phyloP scores from a whole-genome alignment of 2,113 vertebrate genomes.

The Ceyx melanurus region DNA sequence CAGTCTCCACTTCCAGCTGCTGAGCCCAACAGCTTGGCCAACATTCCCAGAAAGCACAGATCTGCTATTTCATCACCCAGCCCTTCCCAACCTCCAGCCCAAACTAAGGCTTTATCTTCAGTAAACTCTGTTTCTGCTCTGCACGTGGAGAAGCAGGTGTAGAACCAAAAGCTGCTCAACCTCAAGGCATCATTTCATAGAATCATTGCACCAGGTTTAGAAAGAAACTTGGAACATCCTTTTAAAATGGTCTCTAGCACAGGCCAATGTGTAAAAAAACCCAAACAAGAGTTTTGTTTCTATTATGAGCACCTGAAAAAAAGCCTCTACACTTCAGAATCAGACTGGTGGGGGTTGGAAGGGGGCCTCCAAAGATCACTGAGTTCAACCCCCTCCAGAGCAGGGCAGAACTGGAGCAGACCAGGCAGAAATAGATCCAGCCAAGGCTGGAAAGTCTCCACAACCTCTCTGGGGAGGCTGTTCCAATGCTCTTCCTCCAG shows the following conservation, averaged over 20 bases:
- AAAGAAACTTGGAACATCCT: neutral
- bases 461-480: too few species aligned
- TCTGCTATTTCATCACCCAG: neutral
- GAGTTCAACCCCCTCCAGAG: too few species aligned
- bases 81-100: neutral
- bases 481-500: too few species aligned
- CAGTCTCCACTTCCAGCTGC: rapidly evolving
- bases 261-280: neutral
- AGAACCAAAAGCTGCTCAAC: neutral
- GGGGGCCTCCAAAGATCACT: too few species aligned
- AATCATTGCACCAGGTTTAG: neutral
- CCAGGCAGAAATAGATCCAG: too few species aligned
- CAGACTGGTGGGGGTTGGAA: too few species aligned
- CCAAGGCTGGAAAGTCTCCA: too few species aligned
- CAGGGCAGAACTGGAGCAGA: too few species aligned
- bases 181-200: neutral
- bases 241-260: neutral
- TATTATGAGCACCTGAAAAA: neutral
- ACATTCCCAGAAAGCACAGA: neutral
- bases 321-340: too few species aligned
- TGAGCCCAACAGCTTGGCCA: neutral
- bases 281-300: neutral
- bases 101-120: neutral
- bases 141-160: neutral
- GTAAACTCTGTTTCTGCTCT: too few species aligned